Base-by-base conservation (phyloP, 37 sponge, comb jelly and placozoan genomes). In the Oopsacas minuta region DNA sequence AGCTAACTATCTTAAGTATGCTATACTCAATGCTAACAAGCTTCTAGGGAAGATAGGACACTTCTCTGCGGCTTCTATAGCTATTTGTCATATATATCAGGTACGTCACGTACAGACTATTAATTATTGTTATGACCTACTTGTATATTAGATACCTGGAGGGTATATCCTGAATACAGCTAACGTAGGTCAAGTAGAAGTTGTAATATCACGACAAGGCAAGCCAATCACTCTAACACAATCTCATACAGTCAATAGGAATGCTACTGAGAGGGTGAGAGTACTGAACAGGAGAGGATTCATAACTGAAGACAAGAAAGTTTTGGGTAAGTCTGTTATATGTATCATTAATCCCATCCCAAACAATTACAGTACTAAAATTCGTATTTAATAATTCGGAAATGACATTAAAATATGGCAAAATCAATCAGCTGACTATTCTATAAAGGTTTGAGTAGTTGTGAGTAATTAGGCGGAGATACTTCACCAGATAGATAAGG, bases 121-220 rank as follows among this genome's bases (percentile, higher is more conserved):
- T 42, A 42, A 42, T 42, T 17, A 17, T 42, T 42, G 49, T 15
- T 42, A 15, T 42, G 8, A 42, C 49, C 15, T 42, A 15, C 15
- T 42, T 42, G 49, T 42, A 15, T 34, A 61, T 61, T 61, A 61
- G 75, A 61, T 61, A 32, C 75, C 86, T 0, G 87, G 85, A 0
- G 52, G 37, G 3, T 89, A 86, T 46, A 36, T 83, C 0, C 89
- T 94, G 36, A 90, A 91, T 51, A 85, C 88, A 0, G 93, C 90
- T 53, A 94, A 90, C 34, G 37, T 86, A 86, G 17, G 95, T 93
- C 88, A 89, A 22, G 86, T 86, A 23, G 93, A 94, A 42, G 95
- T 89, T 23, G 83, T 94, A 17, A 85, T 94, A 37, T 89, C 88
- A 81, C 88, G 91, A 1, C 86, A 86, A 82, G 90, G 86, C 15